Evolutionary conservation across 2,888 invertebrate species (phyloP), one percentile per base, ranked within the genome.

Genomic region (Amphimallon solstitiale): DNA sequence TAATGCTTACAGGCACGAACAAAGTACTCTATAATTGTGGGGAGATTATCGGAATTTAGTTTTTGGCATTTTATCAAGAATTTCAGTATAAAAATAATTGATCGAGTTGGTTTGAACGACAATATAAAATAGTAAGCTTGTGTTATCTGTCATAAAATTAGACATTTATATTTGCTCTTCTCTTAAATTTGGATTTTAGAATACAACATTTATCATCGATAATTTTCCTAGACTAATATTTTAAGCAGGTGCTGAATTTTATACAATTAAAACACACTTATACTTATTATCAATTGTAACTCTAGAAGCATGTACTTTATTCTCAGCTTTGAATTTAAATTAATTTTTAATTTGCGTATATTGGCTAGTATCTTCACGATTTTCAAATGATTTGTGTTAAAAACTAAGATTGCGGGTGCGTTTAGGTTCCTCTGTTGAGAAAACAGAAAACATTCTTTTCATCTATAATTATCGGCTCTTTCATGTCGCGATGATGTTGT

Each of bases 381-480:
- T 52, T 14, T 37, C 17, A 17, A 35, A 17, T 52, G 35, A 52
- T 52, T 51, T 17, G 17, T 17, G 14, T 15, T 35, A 19, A 52
- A 52, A 35, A 51, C 14, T 35, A 52, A 21, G 37, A 52, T 17
- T 35, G 17, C 35, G 52, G 15, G 17, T 52, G 19, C 19, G 52
- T 52, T 37, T 17, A 52, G 52, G 15, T 34, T 52, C 29, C 37
- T 9, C 35, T 19, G 3, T 15, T 37, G 43, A 52, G n/a, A 52
- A 37, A 52, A 29, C 5, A 29, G 29, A 29, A 35, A 12, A 17
- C 17, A 35, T 17, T 37, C 29, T 37, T 52, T 17, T 37, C 52
- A 17, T 35, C 52, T 52, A 52, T 52, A 52, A 52, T 52, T 52
- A 52, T 52, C 52, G 19, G 9, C 17, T 52, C 52, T 52, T 52